phyloP scores from a whole-genome alignment of 2,113 vertebrate species.

The Sylvilagus bachmani region DNA sequence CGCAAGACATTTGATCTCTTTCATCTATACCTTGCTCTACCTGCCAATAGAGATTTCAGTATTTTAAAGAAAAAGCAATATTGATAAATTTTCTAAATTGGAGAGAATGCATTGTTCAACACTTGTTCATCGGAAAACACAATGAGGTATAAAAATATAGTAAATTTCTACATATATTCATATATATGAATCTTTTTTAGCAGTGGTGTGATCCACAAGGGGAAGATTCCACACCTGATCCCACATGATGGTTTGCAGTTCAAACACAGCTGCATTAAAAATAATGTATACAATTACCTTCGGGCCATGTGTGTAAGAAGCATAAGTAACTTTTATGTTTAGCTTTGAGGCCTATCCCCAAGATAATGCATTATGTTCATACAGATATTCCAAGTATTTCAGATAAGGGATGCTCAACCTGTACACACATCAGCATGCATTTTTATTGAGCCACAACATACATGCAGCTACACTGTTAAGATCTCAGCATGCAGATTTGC shows the following conservation, averaged over 20 bases:
- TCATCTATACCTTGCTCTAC: neutral
- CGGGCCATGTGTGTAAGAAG: neutral
- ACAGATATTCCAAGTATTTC: neutral
- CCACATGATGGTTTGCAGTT: neutral
- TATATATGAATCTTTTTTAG: neutral
- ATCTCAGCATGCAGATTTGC: neutral
- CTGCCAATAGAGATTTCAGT: neutral
- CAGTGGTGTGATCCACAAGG: neutral
- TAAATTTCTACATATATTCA: neutral
- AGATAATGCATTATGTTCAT: neutral
- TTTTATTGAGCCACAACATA: neutral
- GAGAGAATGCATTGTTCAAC: neutral
- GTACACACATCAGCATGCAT: no score
- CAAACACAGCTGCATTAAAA: neutral
- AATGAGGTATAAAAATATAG: neutral
- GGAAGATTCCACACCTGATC: neutral
- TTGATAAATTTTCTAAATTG: neutral
- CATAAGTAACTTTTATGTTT: neutral
- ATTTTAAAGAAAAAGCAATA: slow-evolving; percentile 14
- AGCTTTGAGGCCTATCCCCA: neutral
- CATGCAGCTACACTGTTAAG: neutral
- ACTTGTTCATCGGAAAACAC: neutral
- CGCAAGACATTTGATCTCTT: neutral
- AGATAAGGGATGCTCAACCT: neutral
- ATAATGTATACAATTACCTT: neutral